Conservation (phyloP, 2,797 vertebrate genomes). For the Clarias laeviceps region DNA sequence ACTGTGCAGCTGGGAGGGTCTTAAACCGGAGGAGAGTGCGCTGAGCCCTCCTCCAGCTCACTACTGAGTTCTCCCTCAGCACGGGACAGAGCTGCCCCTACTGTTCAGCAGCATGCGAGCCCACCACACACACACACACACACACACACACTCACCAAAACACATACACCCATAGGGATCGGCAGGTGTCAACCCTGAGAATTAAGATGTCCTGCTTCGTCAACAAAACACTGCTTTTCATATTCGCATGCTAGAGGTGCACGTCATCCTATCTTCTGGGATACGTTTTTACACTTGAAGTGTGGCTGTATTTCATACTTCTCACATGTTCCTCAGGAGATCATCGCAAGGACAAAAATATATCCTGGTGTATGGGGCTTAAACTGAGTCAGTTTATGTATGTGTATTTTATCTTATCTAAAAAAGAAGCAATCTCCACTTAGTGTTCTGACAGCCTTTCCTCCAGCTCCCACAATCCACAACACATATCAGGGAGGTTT, state of each 20-base stretch:
- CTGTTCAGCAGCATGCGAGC: constrained; percentile 36
- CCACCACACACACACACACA: constrained; percentile 27
- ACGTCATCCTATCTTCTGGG: not conserved
- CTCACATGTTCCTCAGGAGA: constrained; percentile 11
- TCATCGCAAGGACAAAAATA: not conserved
- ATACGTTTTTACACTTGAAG: constrained; percentile 2
- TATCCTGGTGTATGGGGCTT: constrained; percentile 13
- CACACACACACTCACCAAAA: constrained; percentile 42
- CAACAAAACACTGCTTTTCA: not conserved
- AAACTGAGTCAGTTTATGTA: constrained; percentile 6
- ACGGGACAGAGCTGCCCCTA: constrained; percentile 49
- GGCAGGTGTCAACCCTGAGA: constrained; percentile 30
- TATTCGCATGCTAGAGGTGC: constrained; percentile 24
- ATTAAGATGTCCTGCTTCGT: constrained; percentile 31
- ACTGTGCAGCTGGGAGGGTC: constrained; percentile 70
- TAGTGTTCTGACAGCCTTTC: constrained; percentile 47
- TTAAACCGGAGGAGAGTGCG: constrained; percentile 68
- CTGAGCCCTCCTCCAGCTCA: constrained; percentile 75
- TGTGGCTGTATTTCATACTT: constrained; percentile 15
- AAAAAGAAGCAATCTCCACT: constrained; percentile 39
- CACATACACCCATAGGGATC: constrained; percentile 9
- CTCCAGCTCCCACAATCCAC: constrained; percentile 46
- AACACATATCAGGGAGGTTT: constrained; percentile 5
- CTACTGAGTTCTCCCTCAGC: constrained; percentile 31
- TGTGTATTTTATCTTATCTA: constrained; percentile 48